These are phyloP conservation scores for Gallinago paraguaiae DNA, from an alignment of 2,113 vertebrate species.

Conservation along the genomic window DNA sequence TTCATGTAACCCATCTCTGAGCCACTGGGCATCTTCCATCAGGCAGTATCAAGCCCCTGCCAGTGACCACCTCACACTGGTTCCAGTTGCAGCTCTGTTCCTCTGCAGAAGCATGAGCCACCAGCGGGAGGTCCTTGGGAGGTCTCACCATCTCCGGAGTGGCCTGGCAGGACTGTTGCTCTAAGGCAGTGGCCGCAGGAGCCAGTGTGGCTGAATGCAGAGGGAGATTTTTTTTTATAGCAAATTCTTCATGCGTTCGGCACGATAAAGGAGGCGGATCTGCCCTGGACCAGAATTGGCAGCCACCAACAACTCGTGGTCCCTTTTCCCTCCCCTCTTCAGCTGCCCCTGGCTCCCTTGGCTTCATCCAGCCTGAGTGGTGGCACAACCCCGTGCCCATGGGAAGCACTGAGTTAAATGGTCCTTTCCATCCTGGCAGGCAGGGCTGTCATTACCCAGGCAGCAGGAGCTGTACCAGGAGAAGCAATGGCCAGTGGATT, in stretches of 20 bases:
- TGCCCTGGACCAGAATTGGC: background rate
- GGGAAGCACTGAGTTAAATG: background rate
- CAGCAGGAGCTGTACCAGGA: slow-evolving; percentile 11
- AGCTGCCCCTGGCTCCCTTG: background rate
- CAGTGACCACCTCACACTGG: background rate
- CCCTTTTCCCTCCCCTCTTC: background rate
- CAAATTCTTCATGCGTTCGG: background rate
- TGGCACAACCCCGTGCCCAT: background rate
- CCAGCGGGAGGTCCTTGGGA: background rate
- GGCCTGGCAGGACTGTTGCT: background rate
- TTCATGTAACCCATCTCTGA: background rate
- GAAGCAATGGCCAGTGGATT: background rate
- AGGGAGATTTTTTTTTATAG: background rate
- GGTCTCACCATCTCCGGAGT: background rate
- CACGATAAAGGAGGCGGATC: background rate
- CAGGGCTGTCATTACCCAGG: background rate
- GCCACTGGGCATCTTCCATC: background rate
- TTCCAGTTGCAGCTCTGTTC: background rate
- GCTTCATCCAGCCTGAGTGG: background rate
- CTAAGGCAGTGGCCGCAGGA: background rate
- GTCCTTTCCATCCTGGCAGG: background rate
- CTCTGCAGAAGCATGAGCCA: background rate
- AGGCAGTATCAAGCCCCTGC: background rate
- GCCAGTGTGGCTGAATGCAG: background rate
- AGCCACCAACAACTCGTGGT: background rate